Base-by-base conservation (phyloP, 2,113 vertebrate genomes). In the Fregetta grallaria region DNA sequence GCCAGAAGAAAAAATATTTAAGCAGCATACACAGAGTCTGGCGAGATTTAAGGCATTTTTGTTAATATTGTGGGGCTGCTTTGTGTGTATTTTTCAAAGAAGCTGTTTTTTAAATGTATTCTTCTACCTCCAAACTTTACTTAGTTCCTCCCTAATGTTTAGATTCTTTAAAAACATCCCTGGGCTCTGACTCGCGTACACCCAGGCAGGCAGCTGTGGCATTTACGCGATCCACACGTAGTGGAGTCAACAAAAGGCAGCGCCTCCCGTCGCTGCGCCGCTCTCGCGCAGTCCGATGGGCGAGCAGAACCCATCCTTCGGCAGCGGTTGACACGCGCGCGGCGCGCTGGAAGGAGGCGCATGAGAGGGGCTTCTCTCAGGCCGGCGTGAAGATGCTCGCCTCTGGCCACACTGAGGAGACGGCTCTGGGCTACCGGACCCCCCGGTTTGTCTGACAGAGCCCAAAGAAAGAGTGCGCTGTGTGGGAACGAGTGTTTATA, bases 351-450 rank as follows among this genome's bases (percentile, higher is more conserved):
- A 15, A 12, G 25, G 4, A 0, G 52, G 45, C 36, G 18, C 3
- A 0, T 3, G 23, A 49, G 61, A 45, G 30, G 19, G 8, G 30
- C 44, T 61, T 30, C 63, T 25, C 5, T 30, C 55, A 7, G 47
- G 29, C 9, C 4, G 0, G 7, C 3, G 3, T 2, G 55, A 29
- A 42, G 78, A 25, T 10, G 30, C 44, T 0, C 2, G 30, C 10
- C 26, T 56, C 40, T 16, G 7, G 58, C 58, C 56, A 11, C 0
- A 1, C 36, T 6, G 0, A 25, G 49, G 38, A 32, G 55, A 7
- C 21, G 11, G 30, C 25, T 4, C 8, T 4, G 5, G 45, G 40
- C 44, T 9, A 5, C 3, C 1, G 45, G 20, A 7, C 1, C 7
- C 8, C 42, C 8, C 11, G 3, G 26, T 6, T 32, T 25, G 52